These are phyloP conservation scores for Gryllus longicercus DNA, from an alignment of 2,888 invertebrate species.

Conservation along the genomic window DNA sequence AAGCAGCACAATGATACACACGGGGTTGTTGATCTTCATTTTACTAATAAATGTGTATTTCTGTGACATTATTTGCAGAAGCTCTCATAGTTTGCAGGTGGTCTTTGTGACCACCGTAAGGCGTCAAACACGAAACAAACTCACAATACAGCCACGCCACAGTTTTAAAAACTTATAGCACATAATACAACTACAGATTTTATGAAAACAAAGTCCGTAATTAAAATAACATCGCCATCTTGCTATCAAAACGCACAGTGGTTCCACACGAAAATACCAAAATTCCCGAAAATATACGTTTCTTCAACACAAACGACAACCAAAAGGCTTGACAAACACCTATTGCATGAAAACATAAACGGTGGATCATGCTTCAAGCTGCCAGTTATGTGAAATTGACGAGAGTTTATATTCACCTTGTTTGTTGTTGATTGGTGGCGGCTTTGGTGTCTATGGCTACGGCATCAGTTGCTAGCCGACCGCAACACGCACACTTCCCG, in stretches of 20 bases:
- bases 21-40: too few relatives aligned
- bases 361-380: conserved; percentile 31
- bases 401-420: conserved; percentile 36
- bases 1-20: too few relatives aligned
- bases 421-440: conserved; percentile 37
- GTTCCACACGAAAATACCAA: conserved; percentile 21
- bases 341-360: conserved; percentile 30
- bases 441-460: conserved; percentile 39
- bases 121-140: too few relatives aligned
- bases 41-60: too few relatives aligned
- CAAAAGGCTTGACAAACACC: conserved; percentile 30
- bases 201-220: conserved; percentile 24
- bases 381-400: conserved; percentile 30
- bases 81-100: too few relatives aligned
- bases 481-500: conserved; percentile 31
- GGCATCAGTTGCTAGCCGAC: conserved; percentile 39
- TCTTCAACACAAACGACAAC: conserved; percentile 28
- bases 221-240: conserved; percentile 37
- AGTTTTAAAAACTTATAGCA: too few relatives aligned
- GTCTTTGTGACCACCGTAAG: too few relatives aligned
- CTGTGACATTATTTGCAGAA: too few relatives aligned
- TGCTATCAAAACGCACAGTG: conserved; percentile 33
- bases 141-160: too few relatives aligned
- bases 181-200: too few relatives aligned
- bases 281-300: conserved; percentile 3